These are phyloP conservation scores for Toxostoma redivivum DNA, from an alignment of 2,113 vertebrate species.

Conservation along the genomic window DNA sequence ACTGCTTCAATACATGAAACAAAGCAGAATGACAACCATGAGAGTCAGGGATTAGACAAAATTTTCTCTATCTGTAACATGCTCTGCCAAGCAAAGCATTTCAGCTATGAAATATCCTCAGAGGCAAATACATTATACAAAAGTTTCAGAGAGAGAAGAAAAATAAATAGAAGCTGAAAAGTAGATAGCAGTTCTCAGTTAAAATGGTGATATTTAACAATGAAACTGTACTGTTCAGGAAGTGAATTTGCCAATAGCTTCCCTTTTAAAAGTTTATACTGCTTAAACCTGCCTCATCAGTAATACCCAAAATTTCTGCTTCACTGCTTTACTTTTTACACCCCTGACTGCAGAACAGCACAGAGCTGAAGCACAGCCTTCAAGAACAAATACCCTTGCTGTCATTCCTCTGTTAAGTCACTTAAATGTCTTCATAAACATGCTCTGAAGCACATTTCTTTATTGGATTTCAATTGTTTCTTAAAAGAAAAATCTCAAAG, in stretches of 20 bases:
- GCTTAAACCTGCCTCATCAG: conserved; percentile 23
- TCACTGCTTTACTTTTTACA: conserved; percentile 23
- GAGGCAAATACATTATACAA: neutral
- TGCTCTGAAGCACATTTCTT: conserved; percentile 59
- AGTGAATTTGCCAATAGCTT: neutral
- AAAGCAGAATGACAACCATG: conserved; percentile 28
- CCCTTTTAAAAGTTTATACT: neutral
- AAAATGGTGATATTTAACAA: neutral
- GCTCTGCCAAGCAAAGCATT: conserved; percentile 30
- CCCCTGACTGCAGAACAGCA: conserved; percentile 6
- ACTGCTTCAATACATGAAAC: neutral
- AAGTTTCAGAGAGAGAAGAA: neutral
- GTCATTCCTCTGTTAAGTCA: conserved; percentile 61
- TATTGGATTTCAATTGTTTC: conserved; percentile 61
- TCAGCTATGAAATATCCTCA: conserved; percentile 19
- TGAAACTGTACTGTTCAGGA: neutral
- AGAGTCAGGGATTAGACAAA: conserved; percentile 3
- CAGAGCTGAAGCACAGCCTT: neutral
- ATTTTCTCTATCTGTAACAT: neutral
- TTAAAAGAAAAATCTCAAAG: conserved; percentile 64
- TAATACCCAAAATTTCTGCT: conserved; percentile 43
- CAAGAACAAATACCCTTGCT: conserved; percentile 31
- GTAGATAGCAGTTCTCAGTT: neutral
- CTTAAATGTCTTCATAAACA: conserved; percentile 62
- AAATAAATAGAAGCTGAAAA: neutral